phyloP scores from a whole-genome alignment of 2,113 vertebrate species.

The Sylvilagus bachmani region DNA sequence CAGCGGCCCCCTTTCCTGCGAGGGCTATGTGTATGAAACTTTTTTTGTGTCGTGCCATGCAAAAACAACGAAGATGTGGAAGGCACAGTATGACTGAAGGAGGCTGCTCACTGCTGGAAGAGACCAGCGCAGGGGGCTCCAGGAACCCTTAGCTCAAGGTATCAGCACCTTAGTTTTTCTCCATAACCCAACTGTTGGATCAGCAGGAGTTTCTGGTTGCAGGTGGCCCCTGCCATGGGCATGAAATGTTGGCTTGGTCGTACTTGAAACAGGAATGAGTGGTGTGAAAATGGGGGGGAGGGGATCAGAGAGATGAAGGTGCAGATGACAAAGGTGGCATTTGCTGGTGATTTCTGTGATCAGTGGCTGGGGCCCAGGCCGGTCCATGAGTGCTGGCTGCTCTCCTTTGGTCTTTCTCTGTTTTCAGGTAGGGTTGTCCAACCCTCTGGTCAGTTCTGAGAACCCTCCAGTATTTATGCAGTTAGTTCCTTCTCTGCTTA shows the following conservation, averaged over 20 bases:
- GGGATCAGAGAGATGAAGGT: not conserved
- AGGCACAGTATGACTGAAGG: not conserved
- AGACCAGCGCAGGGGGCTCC: not conserved
- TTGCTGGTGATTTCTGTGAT: not conserved
- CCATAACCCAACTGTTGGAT: not conserved
- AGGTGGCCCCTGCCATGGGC: not conserved
- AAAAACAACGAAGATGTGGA: not conserved
- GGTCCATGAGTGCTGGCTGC: not conserved
- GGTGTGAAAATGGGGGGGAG: not conserved
- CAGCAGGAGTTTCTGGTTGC: not conserved
- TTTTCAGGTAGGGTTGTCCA: constrained; percentile 5
- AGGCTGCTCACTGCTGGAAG: not conserved
- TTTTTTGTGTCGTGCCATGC: not conserved
- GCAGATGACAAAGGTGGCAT: not conserved
- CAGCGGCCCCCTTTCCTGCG: not conserved
- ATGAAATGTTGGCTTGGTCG: not conserved
- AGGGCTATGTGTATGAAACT: not conserved
- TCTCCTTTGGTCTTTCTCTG: not conserved
- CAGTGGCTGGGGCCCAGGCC: not conserved
- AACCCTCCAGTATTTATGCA: not conserved
- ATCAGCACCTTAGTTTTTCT: not conserved
- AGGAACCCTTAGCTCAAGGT: not conserved
- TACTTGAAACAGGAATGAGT: not conserved
- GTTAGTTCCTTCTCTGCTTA: not conserved
- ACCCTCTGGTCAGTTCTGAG: constrained; percentile 42